Percentiles rank a stretch among this genome's conserved stretches.
These are phyloP conservation scores for Brachynemurus nebulosus DNA, from an alignment of 2,888 invertebrate genomes.

Conservation along the genomic window DNA sequence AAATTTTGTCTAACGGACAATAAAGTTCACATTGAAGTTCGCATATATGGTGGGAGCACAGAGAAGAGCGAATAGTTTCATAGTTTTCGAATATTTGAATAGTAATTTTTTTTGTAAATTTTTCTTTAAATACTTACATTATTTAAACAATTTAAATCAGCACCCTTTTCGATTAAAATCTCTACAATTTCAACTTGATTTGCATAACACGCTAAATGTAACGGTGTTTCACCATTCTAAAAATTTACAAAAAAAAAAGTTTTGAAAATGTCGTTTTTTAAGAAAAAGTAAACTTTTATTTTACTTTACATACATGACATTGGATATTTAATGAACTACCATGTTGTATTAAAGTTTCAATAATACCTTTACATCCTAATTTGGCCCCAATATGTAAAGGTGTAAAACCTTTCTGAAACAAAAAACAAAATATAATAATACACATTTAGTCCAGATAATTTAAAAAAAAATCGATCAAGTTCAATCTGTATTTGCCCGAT, in stretches of 20 bases:
- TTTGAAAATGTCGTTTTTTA: background rate
- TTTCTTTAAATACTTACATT: slow-evolving; percentile 38
- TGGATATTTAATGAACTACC: slow-evolving; percentile 50
- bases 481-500: too few species aligned
- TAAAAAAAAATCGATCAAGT: too few species aligned
- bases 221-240: slow-evolving; percentile 54
- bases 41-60: too few species aligned
- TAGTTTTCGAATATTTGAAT: too few species aligned
- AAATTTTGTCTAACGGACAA: too few species aligned
- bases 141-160: slow-evolving; percentile 58
- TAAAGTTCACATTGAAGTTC: too few species aligned
- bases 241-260: slow-evolving; percentile 18
- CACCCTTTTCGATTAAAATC: slow-evolving; percentile 51
- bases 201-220: slow-evolving; percentile 60
- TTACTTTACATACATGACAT: slow-evolving; percentile 47
- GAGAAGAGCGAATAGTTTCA: too few species aligned
- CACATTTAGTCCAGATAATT: too few species aligned
- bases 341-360: slow-evolving; percentile 47
- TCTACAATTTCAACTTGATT: slow-evolving; percentile 57
- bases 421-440: too few species aligned
- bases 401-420: slow-evolving; percentile 48
- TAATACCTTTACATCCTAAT: slow-evolving; percentile 53
- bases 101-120: background rate
- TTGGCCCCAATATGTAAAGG: slow-evolving; percentile 56
- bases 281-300: too few species aligned